phyloP scores from a whole-genome alignment of 2,797 vertebrate genomes.

The Glyptemys insculpta region DNA sequence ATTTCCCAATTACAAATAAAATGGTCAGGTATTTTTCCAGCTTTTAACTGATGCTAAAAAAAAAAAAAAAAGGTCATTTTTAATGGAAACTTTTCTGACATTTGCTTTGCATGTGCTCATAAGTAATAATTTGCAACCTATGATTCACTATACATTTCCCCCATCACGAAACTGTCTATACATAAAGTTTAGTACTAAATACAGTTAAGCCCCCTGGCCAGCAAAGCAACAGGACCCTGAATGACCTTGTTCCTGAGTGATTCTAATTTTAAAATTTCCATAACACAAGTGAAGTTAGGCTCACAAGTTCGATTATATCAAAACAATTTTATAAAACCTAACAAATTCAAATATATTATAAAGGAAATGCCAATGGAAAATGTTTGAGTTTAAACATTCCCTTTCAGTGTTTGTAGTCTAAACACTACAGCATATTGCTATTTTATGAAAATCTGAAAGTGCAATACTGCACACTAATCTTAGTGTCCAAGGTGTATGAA shows the following conservation, averaged over 20 bases:
- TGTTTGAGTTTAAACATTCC: neutral
- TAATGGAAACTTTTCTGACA: neutral
- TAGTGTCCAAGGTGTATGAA: neutral
- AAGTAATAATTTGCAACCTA: neutral
- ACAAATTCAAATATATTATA: neutral
- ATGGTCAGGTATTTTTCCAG: neutral
- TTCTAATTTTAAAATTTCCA: neutral
- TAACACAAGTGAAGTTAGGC: neutral
- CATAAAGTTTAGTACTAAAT: rapidly evolving
- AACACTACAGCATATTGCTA: neutral
- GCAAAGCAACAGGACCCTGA: neutral
- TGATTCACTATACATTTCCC: neutral
- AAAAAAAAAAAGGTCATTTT: neutral
- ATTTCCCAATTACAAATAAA: neutral
- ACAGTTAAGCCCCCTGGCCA: neutral
- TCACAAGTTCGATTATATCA: neutral
- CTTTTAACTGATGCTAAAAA: neutral
- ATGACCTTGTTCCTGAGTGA: neutral
- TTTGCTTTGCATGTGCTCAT: neutral
- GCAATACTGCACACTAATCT: rapidly evolving
- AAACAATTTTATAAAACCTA: neutral
- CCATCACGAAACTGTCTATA: rapidly evolving
- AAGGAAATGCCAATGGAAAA: neutral
- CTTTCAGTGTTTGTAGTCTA: neutral
- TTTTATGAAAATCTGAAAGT: neutral